Percentiles rank a stretch among this genome's conserved stretches.
Conservation (phyloP, 1,140 invertebrate genomes). For the Drosophila micromelanica region DNA sequence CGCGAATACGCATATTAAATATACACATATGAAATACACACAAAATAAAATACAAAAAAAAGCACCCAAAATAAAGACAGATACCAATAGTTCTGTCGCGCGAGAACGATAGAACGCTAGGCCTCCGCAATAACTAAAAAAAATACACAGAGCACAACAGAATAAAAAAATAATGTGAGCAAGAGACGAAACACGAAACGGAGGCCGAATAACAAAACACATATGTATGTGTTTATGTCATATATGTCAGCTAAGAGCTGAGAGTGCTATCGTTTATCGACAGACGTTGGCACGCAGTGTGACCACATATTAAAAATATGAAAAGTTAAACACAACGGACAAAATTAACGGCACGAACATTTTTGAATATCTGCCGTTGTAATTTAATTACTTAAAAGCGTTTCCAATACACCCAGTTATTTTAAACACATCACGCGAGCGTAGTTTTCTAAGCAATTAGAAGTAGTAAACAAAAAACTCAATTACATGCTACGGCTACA, state of each 20-base stretch:
- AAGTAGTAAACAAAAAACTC: neutral
- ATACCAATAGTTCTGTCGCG: too few species aligned
- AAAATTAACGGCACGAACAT: neutral
- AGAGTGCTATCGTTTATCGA: slow-evolving; percentile 8
- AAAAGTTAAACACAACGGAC: neutral
- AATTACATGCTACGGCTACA: too few species aligned
- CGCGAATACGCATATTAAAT: too few species aligned
- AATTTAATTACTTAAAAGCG: neutral
- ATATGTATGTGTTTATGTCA: neutral
- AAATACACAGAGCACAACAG: neutral
- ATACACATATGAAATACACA: too few species aligned
- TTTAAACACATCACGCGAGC: neutral
- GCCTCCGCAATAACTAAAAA: too few species aligned
- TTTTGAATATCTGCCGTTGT: neutral
- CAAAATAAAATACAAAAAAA: too few species aligned
- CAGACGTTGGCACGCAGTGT: neutral
- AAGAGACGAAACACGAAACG: neutral
- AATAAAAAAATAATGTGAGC: neutral
- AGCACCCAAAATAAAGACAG: too few species aligned
- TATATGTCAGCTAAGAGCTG: neutral
- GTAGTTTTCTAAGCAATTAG: neutral
- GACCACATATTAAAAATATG: neutral
- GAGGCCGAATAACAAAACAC: neutral
- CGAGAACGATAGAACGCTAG: too few species aligned
- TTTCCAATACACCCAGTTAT: neutral